Percentiles rank a stretch among this genome's conserved stretches.
Conservation (phyloP, 2,888 invertebrate genomes). For the Erebia palarica region DNA sequence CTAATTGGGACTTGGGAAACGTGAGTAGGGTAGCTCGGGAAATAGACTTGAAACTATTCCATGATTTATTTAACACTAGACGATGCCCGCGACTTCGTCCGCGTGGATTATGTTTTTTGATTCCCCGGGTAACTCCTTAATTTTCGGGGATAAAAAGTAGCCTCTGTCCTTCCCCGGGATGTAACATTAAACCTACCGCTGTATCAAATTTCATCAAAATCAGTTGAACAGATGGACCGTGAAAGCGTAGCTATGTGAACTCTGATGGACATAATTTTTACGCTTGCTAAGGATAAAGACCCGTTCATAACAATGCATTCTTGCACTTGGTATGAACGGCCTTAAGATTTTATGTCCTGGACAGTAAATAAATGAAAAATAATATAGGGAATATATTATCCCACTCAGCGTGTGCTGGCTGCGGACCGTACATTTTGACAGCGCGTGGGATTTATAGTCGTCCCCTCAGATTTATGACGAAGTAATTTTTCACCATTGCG, state of each 20-base stretch:
- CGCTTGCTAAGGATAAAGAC: too few relatives aligned
- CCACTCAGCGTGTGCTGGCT: background rate
- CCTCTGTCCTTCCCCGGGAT: too few relatives aligned
- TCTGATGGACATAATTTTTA: too few relatives aligned
- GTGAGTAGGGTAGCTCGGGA: background rate
- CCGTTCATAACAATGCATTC: too few relatives aligned
- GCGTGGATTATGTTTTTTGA: too few relatives aligned
- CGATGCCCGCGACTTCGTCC: too few relatives aligned
- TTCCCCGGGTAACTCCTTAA: too few relatives aligned
- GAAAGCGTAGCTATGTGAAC: too few relatives aligned
- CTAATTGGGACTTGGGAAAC: slow-evolving; percentile 17
- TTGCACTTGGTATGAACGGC: background rate
- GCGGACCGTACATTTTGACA: slow-evolving; percentile 6
- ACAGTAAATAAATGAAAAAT: background rate
- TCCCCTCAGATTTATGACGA: slow-evolving; percentile 8
- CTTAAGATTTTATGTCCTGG: background rate
- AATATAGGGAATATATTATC: background rate
- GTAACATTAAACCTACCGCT: too few relatives aligned
- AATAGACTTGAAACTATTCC: background rate
- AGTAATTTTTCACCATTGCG: slow-evolving; percentile 30
- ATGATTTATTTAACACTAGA: background rate
- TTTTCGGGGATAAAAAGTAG: too few relatives aligned
- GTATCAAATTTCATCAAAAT: too few relatives aligned
- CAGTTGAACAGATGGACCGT: too few relatives aligned
- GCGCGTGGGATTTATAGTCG: slow-evolving; percentile 5